Conservation (phyloP, 2,888 invertebrate genomes). For the Leptinotarsa juncta region DNA sequence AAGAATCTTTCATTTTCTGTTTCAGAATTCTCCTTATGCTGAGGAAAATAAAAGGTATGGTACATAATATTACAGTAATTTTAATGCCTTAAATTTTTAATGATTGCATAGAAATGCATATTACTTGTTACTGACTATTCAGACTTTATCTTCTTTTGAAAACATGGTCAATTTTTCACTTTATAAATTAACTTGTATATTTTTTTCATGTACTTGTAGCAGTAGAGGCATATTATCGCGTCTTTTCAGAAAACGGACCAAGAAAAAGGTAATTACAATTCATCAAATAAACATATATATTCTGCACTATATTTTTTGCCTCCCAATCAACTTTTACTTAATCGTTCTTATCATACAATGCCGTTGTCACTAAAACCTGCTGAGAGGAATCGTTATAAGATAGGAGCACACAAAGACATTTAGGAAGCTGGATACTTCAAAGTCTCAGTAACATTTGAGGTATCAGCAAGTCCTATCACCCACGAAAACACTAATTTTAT, state of each 20-base stretch:
- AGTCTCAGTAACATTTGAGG: neutral
- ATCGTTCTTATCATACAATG: no score
- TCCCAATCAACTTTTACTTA: no score
- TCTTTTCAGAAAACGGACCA: conserved; percentile 60
- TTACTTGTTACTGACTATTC: no score
- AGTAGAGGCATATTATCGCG: conserved; percentile 60
- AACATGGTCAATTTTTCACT: no score
- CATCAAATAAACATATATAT: neutral
- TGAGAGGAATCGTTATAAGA: neutral
- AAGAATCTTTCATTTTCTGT: conserved; percentile 24
- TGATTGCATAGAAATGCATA: no score
- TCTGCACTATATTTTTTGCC: neutral
- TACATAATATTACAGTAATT: neutral
- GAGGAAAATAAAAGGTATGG: conserved; percentile 48
- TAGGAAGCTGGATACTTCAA: conserved; percentile 6
- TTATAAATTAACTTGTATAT: neutral
- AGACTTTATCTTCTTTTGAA: no score
- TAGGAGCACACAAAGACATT: conserved; percentile 1
- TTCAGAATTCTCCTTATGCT: conserved; percentile 44
- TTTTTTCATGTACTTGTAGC: conserved; percentile 55
- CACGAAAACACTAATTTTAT: neutral
- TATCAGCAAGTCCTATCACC: neutral
- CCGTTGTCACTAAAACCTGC: neutral
- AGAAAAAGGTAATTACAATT: conserved; percentile 57
- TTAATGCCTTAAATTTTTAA: no score